phyloP scores from a whole-genome alignment of 2,888 invertebrate genomes.

The Orthosia gothica region DNA sequence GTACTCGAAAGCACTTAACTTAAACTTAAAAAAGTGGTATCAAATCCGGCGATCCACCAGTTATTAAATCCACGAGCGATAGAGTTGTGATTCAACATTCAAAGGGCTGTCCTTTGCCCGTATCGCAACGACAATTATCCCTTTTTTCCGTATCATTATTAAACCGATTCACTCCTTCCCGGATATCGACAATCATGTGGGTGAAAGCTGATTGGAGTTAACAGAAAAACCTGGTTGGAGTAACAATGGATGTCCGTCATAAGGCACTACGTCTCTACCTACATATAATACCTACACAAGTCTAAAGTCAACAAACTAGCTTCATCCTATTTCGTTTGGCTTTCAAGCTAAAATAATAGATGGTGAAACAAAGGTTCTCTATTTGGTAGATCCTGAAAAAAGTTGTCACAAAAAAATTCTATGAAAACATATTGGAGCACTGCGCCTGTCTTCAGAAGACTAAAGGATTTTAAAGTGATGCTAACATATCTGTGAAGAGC shows the following conservation, averaged over 20 bases:
- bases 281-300: not conserved
- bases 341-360: not conserved
- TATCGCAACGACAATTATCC: conserved; percentile 85
- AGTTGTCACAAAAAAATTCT: not conserved
- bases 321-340: not conserved
- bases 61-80: conserved; percentile 59
- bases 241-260: conserved; percentile 47
- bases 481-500: no score
- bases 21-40: conserved; percentile 44
- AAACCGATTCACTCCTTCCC: conserved; percentile 85
- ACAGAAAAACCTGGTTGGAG: conserved; percentile 73
- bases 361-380: not conserved
- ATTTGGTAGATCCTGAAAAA: not conserved
- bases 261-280: not conserved
- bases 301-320: not conserved
- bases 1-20: conserved; percentile 21
- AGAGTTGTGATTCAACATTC: conserved; percentile 60
- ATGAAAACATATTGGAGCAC: not conserved
- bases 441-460: no score
- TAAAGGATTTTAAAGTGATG: no score
- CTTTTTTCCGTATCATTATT: conserved; percentile 86
- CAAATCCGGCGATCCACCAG: conserved; percentile 60
- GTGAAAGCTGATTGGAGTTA: conserved; percentile 80
- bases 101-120: conserved; percentile 57
- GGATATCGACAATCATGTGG: conserved; percentile 89